Evolutionary conservation across 2,113 vertebrate genomes (phyloP), one percentile per base, ranked within the genome.

Genomic region (Anguilla rostrata): DNA sequence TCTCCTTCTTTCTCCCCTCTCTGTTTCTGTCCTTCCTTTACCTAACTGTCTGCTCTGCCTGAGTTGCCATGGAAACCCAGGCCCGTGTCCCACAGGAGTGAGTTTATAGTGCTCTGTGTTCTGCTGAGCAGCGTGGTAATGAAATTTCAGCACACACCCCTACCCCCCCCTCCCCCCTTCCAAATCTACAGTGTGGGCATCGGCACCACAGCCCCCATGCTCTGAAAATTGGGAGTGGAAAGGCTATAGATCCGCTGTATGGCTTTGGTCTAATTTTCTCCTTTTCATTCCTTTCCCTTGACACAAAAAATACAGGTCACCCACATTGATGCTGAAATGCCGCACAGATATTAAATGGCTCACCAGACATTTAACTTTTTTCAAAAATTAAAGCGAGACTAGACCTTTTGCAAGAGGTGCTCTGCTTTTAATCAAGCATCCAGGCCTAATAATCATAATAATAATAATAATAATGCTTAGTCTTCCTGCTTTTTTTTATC

Each of bases 51-150:
- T 87, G 87, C 93, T 91, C 93, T 90, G 90, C 89, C 90, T 91
- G 92, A 85, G 94, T 95, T 95, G 92, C 94, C 94, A 95, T 95
- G 94, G 94, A 92, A 95, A 95, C 94, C 92, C 87, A 91, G 93
- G 92, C 90, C 90, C 90, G 92, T 93, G 90, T 94, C 91, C 91
- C 93, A 88, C 88, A 92, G 91, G 92, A 90, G 87, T 86, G 94
- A 92, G 91, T 90, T 90, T 91, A 92, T 90, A 84, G 92, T 93
- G 90, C 91, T 89, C 90, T 85, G 89, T 86, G 89, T 91, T 89
- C 88, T 91, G 90, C 91, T 92, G 90, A 94, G 91, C 90, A 90
- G 84, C 90, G 88, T 89, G 88, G 91, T 92, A 93, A 94, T 93
- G 92, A 94, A 93, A 94, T 93, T 87, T 88, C 93, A 92, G 91